Base-by-base conservation (phyloP, 2,888 invertebrate genomes). In the Azorinus chamasolen region DNA sequence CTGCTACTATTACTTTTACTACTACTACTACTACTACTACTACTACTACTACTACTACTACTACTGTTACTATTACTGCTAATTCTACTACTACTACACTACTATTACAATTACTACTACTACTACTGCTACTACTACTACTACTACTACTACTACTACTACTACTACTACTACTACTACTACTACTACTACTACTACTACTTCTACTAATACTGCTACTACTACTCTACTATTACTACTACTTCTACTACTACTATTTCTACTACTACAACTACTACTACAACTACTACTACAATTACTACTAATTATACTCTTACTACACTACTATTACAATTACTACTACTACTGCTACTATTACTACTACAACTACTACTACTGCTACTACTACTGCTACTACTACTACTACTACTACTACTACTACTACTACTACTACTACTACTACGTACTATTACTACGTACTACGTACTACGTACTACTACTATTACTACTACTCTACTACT, bases 161-260 rank as follows among this genome's bases (percentile, higher is more conserved):
- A 41, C 41, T 41, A 41, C 41, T 41, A 41, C 41, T 41, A 41
- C 41, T 41, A 41, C 41, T 41, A 41, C 41, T 41, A 41, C 41
- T 41, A 41, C 41, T 41, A 41, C 41, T 41, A 41, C 41, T 41
- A 41, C 41, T 41, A 41, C 41, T 41, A 41, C 41, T n/a, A n/a
- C n/a, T n/a, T n/a, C n/a, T n/a, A n/a, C n/a, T n/a, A n/a, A n/a
- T n/a, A n/a, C n/a, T n/a, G n/a, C n/a, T n/a, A n/a, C n/a, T n/a
- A n/a, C n/a, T n/a, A n/a, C n/a, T n/a, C n/a, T n/a, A n/a, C n/a
- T n/a, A n/a, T n/a, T n/a, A n/a, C n/a, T n/a, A n/a, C n/a, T n/a
- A n/a, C n/a, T n/a, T n/a, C n/a, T n/a, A n/a, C n/a, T n/a, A n/a
- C n/a, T n/a, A n/a, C n/a, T n/a, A n/a, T n/a, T n/a, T n/a, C n/a